A percentile compares a stretch with the other conserved stretches of the same genome.
These are phyloP conservation scores for Homalodisca vitripennis DNA, from an alignment of 1,140 invertebrate species.

Conservation along the genomic window DNA sequence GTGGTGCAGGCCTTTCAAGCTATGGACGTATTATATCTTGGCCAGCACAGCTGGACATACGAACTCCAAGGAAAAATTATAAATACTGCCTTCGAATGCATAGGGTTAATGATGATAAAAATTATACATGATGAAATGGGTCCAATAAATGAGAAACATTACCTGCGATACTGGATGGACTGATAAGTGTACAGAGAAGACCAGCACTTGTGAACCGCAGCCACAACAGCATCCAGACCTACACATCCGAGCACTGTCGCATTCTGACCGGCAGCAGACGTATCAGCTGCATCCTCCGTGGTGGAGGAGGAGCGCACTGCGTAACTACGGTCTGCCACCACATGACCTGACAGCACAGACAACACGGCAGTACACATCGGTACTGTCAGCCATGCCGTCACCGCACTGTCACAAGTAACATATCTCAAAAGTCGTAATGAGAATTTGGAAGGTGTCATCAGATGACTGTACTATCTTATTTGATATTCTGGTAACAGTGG, in stretches of 20 bases:
- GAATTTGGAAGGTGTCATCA: background rate
- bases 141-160: no score
- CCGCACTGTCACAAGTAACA: slow-evolving; percentile 26
- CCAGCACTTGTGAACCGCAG: slow-evolving; percentile 71
- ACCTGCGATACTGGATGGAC: slow-evolving; percentile 71
- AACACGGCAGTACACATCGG: slow-evolving; percentile 7
- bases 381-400: slow-evolving; percentile 18
- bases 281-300: slow-evolving; percentile 73
- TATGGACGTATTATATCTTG: no score
- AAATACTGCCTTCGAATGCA: no score
- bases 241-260: slow-evolving; percentile 69
- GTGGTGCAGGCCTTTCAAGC: no score
- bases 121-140: no score
- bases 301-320: slow-evolving; percentile 65
- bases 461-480: no score
- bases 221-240: slow-evolving; percentile 53
- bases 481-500: no score
- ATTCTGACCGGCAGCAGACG: slow-evolving; percentile 84
- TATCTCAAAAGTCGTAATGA: background rate
- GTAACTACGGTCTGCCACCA: slow-evolving; percentile 25
- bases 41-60: no score
- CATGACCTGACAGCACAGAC: background rate
- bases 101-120: no score
- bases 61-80: no score
- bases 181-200: slow-evolving; percentile 72